These are phyloP conservation scores for Characodon lateralis DNA, from an alignment of 2,797 vertebrate species.

Conservation along the genomic window DNA sequence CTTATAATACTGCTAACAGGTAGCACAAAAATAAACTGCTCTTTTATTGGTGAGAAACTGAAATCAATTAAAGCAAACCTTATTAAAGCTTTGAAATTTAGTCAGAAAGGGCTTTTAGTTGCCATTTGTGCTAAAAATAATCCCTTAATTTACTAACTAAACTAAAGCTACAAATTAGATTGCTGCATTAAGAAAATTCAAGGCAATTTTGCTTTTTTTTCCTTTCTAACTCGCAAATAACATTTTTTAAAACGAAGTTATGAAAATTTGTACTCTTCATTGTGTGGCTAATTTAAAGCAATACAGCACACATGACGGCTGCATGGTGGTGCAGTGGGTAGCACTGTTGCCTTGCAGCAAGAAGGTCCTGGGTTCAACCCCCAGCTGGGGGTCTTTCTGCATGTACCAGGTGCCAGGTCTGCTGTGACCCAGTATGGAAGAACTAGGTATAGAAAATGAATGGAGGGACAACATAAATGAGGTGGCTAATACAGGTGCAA, in stretches of 20 bases:
- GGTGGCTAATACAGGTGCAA: not conserved
- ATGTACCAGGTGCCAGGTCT: too few relatives aligned
- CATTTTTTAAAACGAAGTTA: not conserved
- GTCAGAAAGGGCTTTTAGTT: not conserved
- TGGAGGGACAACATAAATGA: not conserved
- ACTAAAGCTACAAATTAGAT: too few relatives aligned
- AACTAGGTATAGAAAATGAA: too few relatives aligned
- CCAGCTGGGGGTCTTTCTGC: too few relatives aligned
- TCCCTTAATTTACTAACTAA: too few relatives aligned
- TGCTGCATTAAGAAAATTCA: not conserved
- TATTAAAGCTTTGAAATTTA: not conserved
- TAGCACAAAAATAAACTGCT: not conserved
- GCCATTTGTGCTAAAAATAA: not conserved
- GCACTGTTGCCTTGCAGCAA: too few relatives aligned
- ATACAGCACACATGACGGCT: too few relatives aligned
- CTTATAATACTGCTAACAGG: not conserved
- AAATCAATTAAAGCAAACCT: not conserved
- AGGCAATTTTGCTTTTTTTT: not conserved
- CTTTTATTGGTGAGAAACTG: not conserved
- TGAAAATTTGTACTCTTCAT: not conserved
- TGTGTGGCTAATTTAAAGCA: not conserved
- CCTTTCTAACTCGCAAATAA: not conserved
- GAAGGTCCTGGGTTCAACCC: too few relatives aligned
- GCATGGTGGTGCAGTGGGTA: too few relatives aligned
- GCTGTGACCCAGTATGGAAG: too few relatives aligned